Base-by-base conservation (phyloP, 2,113 vertebrate genomes). In the Ivindomyrus marchei region DNA sequence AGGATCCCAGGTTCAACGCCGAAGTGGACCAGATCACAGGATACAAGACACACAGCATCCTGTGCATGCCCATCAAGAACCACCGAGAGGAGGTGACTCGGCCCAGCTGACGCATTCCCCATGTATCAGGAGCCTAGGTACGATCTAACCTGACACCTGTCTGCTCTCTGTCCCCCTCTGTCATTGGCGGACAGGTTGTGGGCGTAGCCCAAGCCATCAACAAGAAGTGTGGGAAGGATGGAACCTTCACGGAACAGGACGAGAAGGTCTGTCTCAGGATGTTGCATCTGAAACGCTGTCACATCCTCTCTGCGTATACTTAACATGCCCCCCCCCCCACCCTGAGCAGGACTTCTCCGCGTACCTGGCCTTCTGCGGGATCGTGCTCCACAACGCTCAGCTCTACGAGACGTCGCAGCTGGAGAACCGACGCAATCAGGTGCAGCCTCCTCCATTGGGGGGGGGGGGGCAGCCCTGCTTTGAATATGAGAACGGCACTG, bases 61-160 rank as follows among this genome's bases (percentile, higher is more conserved):
- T 99, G 83, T 99, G 98, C 93, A 97, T 99, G 96, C 98, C 98
- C 49, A 99, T 99, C 94, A 99, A 99, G 95, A 99, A 99, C 93
- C 98, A 99, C 58, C 96, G 96, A 92, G 97, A 97, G 24, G 98
- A 99, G 97, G 98, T 99, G 94, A 96, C 94, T 15, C 36, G 15
- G 70, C 36, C 70, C n/a, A 27, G 10, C 62, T 4, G n/a, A 31
- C 62, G 3, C 24, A 66, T 31, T 66, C 62, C 74, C 15, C 4
- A 2, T 17, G 74, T 42, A 19, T 42, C 36, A 19, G 13, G 17
- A 24, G n/a, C 46, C 24, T 89, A 7, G 39, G 77, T 13, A 27
- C 7, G 17, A 24, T 80, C 6, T 5, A 5, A 46, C 10, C 11
- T 15, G 49, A 39, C 52, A 31, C 24, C 47, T 46, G 10, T 83